Conservation (phyloP, 2,888 invertebrate genomes). For the Heliconius sara region DNA sequence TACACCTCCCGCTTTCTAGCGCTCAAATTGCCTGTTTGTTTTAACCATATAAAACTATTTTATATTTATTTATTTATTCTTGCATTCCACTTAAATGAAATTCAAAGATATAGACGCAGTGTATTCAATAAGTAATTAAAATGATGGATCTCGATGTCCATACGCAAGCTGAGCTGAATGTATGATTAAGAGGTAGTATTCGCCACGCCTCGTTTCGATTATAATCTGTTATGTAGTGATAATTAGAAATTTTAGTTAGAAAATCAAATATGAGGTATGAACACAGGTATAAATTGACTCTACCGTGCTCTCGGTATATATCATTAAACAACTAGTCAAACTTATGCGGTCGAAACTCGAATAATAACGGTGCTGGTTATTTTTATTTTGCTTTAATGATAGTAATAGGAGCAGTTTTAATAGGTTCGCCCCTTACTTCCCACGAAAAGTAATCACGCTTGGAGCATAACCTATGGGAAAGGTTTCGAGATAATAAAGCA, state of each 20-base stretch:
- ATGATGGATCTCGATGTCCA: conserved; percentile 19
- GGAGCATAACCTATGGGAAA: conserved; percentile 54
- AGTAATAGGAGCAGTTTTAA: conserved; percentile 70
- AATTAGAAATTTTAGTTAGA: conserved; percentile 20
- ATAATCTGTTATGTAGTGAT: conserved; percentile 16
- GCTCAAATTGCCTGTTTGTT: conserved; percentile 48
- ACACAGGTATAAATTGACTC: conserved; percentile 26
- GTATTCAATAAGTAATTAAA: conserved; percentile 32
- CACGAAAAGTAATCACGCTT: conserved; percentile 66
- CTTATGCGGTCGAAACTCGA: conserved; percentile 70
- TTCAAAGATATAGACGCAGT: conserved; percentile 28
- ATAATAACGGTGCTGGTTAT: conserved; percentile 69
- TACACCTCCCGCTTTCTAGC: conserved; percentile 52
- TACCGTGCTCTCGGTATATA: conserved; percentile 33
- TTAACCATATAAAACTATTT: conserved; percentile 44
- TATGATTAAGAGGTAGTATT: conserved; percentile 18
- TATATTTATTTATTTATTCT: conserved; percentile 33
- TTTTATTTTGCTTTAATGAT: conserved; percentile 77
- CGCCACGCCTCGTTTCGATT: conserved; percentile 4
- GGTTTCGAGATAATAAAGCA: background rate
- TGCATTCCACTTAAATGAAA: conserved; percentile 35
- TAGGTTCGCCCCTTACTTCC: conserved; percentile 64
- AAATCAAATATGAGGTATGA: conserved; percentile 26
- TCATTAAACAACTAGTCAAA: conserved; percentile 58
- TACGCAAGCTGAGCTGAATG: background rate